Conservation (phyloP, 2,888 invertebrate species). For the Oscheius myriophilus region DNA sequence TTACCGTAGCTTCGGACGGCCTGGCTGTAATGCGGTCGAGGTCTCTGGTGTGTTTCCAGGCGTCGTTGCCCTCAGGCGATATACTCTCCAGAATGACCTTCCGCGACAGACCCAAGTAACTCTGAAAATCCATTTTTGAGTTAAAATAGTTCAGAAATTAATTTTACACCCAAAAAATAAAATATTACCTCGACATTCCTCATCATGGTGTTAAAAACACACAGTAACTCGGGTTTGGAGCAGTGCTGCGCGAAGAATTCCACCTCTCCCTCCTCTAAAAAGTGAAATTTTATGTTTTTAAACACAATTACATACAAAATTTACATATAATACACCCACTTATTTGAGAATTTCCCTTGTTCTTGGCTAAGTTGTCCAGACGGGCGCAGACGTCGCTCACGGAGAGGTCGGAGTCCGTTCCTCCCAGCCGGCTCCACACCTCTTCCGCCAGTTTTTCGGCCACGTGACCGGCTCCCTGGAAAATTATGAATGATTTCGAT, state of each 20-base stretch:
- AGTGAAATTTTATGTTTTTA: no score
- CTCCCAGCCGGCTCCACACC: conserved; percentile 9
- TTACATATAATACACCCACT: background rate
- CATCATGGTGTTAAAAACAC: conserved; percentile 52
- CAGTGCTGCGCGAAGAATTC: conserved; percentile 34
- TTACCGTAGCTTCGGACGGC: conserved; percentile 8
- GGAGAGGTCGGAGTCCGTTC: background rate
- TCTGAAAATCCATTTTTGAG: background rate
- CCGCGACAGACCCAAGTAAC: conserved; percentile 11
- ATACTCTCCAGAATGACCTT: conserved; percentile 13
- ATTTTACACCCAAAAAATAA: no score
- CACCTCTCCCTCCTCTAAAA: conserved; percentile 10
- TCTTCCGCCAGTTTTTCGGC: conserved; percentile 9
- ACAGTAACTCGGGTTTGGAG: conserved; percentile 47
- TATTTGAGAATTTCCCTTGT: conserved; percentile 8
- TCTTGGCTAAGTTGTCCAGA: background rate
- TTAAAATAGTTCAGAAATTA: background rate
- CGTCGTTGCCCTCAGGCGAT: conserved; percentile 20
- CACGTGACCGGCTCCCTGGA: background rate
- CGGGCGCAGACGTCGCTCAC: conserved; percentile 12
- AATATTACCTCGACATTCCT: conserved; percentile 45
- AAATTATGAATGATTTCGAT: background rate
- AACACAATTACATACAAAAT: no score
- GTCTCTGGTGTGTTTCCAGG: conserved; percentile 29
- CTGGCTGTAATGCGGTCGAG: conserved; percentile 6